These are phyloP conservation scores for Zosterops lateralis DNA, from an alignment of 2,113 vertebrate species.

Conservation along the genomic window DNA sequence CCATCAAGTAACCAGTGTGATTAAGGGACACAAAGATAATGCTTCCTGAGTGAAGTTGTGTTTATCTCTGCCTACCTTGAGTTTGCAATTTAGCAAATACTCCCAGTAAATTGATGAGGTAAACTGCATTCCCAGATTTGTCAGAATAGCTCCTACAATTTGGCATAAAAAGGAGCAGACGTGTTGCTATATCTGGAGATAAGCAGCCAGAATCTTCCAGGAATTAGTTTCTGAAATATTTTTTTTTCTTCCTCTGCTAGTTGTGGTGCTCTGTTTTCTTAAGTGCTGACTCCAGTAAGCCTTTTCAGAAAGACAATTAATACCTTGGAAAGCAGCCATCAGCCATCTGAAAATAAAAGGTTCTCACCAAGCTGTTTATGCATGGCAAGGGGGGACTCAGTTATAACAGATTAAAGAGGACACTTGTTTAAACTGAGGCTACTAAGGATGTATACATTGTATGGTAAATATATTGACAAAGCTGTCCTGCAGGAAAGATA, in stretches of 20 bases:
- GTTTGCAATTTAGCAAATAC: not conserved
- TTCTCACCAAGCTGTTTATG: conserved; percentile 2
- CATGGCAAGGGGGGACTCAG: not conserved
- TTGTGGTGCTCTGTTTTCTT: not conserved
- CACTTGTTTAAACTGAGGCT: conserved; percentile 38
- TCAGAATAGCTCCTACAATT: not conserved
- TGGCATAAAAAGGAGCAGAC: not conserved
- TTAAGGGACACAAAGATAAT: not conserved
- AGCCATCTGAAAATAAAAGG: not conserved
- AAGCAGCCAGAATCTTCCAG: conserved; percentile 4
- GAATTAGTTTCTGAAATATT: not conserved
- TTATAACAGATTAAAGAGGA: conserved; percentile 41
- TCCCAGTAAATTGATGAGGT: not conserved
- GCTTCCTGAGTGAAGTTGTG: not conserved
- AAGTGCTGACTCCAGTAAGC: conserved; percentile 1
- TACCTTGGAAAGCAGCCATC: conserved; percentile 48
- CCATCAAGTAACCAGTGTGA: not conserved
- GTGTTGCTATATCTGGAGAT: not conserved
- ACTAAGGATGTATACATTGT: not conserved
- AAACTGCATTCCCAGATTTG: not conserved
- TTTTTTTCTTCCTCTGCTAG: not conserved
- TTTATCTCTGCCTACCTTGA: not conserved
- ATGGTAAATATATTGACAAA: conserved; percentile 59
- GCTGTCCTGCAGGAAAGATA: conserved; percentile 49
- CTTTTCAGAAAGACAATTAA: conserved; percentile 41